These are phyloP conservation scores for Maconellicoccus hirsutus DNA, from an alignment of 1,140 invertebrate genomes.

Conservation along the genomic window DNA sequence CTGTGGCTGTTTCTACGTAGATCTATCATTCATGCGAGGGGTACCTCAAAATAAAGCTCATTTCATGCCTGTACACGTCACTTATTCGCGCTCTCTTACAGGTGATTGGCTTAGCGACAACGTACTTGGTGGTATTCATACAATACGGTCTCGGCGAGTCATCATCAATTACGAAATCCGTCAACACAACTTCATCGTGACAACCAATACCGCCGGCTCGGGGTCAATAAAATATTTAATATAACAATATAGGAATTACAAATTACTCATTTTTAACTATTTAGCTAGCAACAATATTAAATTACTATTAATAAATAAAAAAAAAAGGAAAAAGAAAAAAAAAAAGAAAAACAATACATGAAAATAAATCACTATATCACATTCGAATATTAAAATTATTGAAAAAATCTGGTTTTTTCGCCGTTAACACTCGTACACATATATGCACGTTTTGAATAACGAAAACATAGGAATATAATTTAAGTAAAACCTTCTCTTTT, in stretches of 20 bases:
- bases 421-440: no score
- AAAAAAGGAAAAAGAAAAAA: no score
- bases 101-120: not conserved
- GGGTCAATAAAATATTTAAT: slow-evolving; percentile 17
- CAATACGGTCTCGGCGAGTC: not conserved
- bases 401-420: not conserved
- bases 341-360: not conserved
- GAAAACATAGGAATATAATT: no score
- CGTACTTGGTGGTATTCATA: slow-evolving; percentile 7
- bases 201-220: no score
- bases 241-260: slow-evolving; percentile 17
- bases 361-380: slow-evolving; percentile 14
- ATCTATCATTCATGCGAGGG: not conserved
- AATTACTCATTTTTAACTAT: not conserved
- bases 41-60: not conserved
- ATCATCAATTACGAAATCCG: not conserved
- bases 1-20: not conserved
- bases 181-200: no score
- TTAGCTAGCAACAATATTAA: slow-evolving; percentile 19
- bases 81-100: not conserved
- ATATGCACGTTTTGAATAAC: no score
- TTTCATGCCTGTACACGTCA: not conserved
- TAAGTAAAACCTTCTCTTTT: no score
- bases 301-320: not conserved
- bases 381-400: slow-evolving; percentile 10